These are phyloP conservation scores for Dipodomys stephensi DNA, from an alignment of 2,113 vertebrate species.

Conservation along the genomic window DNA sequence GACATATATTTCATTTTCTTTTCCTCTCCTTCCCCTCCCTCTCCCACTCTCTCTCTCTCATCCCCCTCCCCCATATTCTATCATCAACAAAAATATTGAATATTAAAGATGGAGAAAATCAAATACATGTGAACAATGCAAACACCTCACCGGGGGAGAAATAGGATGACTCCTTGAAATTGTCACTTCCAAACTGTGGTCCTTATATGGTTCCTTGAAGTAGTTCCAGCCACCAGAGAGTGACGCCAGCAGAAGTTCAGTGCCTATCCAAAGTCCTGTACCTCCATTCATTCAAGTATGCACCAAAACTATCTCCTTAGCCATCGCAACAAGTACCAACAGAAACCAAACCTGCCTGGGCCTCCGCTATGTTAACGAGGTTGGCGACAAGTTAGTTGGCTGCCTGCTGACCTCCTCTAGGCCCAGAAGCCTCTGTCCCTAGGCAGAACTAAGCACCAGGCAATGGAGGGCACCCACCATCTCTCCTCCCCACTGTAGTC, in stretches of 20 bases:
- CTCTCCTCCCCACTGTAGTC: too few species aligned
- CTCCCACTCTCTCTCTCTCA: background rate
- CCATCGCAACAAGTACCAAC: background rate
- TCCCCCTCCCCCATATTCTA: background rate
- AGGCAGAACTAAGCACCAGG: background rate
- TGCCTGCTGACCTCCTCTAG: fast-evolving
- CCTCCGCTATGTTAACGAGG: background rate
- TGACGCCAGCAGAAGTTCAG: background rate
- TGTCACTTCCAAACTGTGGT: background rate
- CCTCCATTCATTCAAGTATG: fast-evolving
- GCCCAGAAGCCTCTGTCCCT: background rate
- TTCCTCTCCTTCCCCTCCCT: too few species aligned
- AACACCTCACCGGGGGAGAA: background rate
- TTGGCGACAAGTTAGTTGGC: background rate
- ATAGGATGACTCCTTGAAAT: background rate
- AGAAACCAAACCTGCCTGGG: background rate
- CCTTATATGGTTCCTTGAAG: background rate
- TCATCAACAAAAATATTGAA: background rate
- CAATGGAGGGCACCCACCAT: background rate
- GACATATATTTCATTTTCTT: too few species aligned
- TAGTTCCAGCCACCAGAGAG: background rate
- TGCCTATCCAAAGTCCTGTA: fast-evolving
- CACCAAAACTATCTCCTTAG: background rate
- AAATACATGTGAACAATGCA: background rate
- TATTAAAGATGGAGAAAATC: background rate